Conservation (phyloP, 2,888 invertebrate species). For the Cephus runcator region DNA sequence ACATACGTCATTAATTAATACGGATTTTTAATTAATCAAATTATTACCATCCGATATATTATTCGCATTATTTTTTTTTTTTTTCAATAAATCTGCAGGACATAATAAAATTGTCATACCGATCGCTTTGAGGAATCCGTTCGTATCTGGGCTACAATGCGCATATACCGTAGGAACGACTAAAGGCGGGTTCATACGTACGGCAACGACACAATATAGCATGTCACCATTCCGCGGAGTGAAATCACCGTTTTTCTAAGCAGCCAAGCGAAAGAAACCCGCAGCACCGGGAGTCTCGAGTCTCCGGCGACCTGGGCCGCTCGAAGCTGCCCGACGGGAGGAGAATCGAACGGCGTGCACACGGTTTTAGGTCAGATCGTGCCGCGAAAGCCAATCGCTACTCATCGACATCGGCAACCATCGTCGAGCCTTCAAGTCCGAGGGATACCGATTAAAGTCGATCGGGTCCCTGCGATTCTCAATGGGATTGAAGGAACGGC, state of each 20-base stretch:
- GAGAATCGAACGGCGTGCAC: constrained; percentile 42
- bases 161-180: not conserved
- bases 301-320: constrained; percentile 10
- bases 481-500: too few species aligned
- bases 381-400: constrained; percentile 60
- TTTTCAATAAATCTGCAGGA: too few species aligned
- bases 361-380: constrained; percentile 63
- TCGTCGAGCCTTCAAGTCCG: constrained; percentile 19
- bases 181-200: not conserved
- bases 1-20: too few species aligned
- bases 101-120: not conserved
- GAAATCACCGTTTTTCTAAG: constrained; percentile 60
- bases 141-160: not conserved
- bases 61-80: too few species aligned
- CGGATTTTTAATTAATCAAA: too few species aligned
- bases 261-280: constrained; percentile 37
- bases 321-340: not conserved
- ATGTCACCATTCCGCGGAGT: constrained; percentile 59
- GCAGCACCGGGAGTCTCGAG: constrained; percentile 13
- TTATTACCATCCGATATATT: too few species aligned
- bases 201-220: constrained; percentile 28
- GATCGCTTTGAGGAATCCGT: not conserved
- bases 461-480: not conserved
- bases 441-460: constrained; percentile 12
- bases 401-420: constrained; percentile 30